Evolutionary conservation across 2,888 invertebrate genomes (phyloP), one percentile per base, ranked within the genome.

Genomic region (Plusia festucae): DNA sequence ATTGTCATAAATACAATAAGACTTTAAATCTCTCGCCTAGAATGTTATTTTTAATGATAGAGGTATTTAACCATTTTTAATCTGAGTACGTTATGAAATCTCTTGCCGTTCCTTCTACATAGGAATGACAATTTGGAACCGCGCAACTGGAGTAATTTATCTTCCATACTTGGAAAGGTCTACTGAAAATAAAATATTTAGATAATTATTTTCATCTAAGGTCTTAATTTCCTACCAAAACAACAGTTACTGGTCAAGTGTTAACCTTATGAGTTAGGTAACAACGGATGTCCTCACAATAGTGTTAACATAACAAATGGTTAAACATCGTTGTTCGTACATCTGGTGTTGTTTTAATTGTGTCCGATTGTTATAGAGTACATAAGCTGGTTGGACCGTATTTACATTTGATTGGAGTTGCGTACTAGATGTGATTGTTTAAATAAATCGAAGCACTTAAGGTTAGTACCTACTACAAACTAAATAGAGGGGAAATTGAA

Each of bases 321-420:
- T 27, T 2, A 16, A 16, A 56, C 24, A 60, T 51, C 34, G 8
- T 22, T 30, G 2, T n/a, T 11, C 55, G 22, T 53, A 59, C 73
- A 73, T 61, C 18, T 57, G 61, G 1, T 73, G 73, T 73, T 73
- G 40, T 73, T 67, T 73, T 49, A 49, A 49, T 4, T 49, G 16
- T 56, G 30, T n/a, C 24, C 59, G 59, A 77, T 73, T 73, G 78
- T 73, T 67, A 57, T 49, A 59, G 32, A 27, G 53, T 18, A 59
- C 44, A 4, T 52, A 32, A 24, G 9, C 16, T 9, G 51, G 20
- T 9, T 49, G 32, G 16, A 34, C 52, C 16, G 49, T 67, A 60
- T 77, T 73, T 73, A 73, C 78, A 73, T 27, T 60, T 18, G 9
- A 32, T 20, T 32, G 11, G 18, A 67, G 55, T 18, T 61, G 60